phyloP scores from a whole-genome alignment of 1,140 invertebrate species.

The Drosophila parabipectinata region DNA sequence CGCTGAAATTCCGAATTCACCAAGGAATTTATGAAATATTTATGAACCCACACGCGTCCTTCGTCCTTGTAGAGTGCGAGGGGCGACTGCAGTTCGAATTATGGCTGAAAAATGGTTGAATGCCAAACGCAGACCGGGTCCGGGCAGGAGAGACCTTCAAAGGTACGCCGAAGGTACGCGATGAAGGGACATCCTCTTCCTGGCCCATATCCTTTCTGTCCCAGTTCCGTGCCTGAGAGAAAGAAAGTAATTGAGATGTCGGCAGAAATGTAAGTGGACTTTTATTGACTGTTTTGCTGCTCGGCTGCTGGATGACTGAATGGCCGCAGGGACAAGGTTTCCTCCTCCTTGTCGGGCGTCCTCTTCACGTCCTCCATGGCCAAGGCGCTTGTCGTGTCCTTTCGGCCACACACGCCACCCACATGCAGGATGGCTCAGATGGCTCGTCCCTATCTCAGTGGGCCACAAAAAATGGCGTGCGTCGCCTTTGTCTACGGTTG shows the following conservation, averaged over 20 bases:
- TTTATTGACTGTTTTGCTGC: conserved; percentile 75
- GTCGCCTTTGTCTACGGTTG: conserved; percentile 60
- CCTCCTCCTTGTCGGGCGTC: not conserved
- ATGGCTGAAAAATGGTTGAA: conserved; percentile 7
- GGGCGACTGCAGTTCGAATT: conserved; percentile 35
- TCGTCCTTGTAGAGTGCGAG: too few species aligned
- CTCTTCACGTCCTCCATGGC: not conserved
- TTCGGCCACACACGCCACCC: conserved; percentile 10
- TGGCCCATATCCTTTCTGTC: not conserved
- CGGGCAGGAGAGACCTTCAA: conserved; percentile 4
- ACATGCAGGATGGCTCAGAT: not conserved
- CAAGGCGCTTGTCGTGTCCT: conserved; percentile 52
- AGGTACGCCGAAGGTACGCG: not conserved
- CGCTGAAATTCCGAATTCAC: conserved; percentile 17
- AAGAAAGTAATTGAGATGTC: conserved; percentile 79
- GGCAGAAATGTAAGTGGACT: conserved; percentile 80
- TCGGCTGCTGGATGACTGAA: conserved; percentile 31
- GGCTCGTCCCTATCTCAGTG: conserved; percentile 30
- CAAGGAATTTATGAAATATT: conserved; percentile 36
- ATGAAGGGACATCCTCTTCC: too few species aligned
- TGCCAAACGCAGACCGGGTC: conserved; percentile 27
- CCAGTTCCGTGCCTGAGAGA: conserved; percentile 41
- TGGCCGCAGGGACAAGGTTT: conserved; percentile 37
- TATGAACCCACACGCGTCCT: conserved; percentile 1
- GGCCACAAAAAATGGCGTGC: conserved; percentile 57